Conservation (phyloP, 2,797 vertebrate species). For the Sitta carolinensis region DNA sequence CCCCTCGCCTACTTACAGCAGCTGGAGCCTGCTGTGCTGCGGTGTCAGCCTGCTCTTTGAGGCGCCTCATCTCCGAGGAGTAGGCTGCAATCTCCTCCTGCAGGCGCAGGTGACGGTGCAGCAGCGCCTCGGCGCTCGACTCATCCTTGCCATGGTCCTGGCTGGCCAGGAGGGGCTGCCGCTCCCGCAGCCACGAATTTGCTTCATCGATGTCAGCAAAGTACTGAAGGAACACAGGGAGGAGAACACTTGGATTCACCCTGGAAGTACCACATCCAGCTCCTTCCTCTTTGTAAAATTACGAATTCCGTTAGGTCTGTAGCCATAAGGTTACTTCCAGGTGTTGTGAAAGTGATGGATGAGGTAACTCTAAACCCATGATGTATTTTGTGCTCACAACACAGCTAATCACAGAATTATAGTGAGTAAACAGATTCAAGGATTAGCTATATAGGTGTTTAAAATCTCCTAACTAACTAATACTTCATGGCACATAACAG, state of each 20-base stretch:
- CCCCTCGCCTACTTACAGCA: slow-evolving; percentile 69
- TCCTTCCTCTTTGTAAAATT: not conserved
- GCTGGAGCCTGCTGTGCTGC: slow-evolving; percentile 74
- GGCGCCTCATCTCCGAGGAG: slow-evolving; percentile 75
- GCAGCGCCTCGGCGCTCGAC: slow-evolving; percentile 71
- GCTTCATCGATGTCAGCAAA: slow-evolving; percentile 82
- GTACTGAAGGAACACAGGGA: slow-evolving; percentile 75
- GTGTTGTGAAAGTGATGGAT: not conserved
- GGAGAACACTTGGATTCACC: not conserved
- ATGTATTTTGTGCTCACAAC: not conserved
- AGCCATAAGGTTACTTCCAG: not conserved
- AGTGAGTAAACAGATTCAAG: not conserved
- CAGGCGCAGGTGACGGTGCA: slow-evolving; percentile 82
- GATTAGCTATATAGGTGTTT: not conserved
- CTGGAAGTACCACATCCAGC: not conserved
- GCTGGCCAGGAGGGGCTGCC: slow-evolving; percentile 76
- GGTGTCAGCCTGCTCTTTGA: slow-evolving; percentile 79
- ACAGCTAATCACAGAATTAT: not conserved
- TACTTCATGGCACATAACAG: not conserved
- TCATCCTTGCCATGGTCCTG: slow-evolving; percentile 83
- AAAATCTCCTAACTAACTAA: not conserved
- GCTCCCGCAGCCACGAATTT: slow-evolving; percentile 83
- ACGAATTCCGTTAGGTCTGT: not conserved
- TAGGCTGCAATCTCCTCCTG: slow-evolving; percentile 81
- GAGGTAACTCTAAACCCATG: accelerated